Evolutionary conservation across 1,140 invertebrate genomes (phyloP).

Genomic region (Cotesia typhae): DNA sequence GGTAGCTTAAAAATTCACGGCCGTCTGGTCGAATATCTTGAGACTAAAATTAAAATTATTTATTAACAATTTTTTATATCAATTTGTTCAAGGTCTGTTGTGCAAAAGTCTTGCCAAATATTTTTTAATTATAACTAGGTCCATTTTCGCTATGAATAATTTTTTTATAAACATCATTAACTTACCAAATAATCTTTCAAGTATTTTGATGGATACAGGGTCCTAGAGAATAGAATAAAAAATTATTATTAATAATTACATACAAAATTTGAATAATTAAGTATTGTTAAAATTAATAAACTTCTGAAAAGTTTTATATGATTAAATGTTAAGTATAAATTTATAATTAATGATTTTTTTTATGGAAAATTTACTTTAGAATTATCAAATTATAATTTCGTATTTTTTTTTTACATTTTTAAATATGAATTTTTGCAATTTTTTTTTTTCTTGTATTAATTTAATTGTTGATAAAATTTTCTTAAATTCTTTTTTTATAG

Average conservation of each 20-base stretch:
- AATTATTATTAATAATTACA: background rate
- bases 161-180: constrained; percentile 24
- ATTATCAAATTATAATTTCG: too few species aligned
- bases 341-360: background rate
- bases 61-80: background rate
- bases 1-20: constrained; percentile 70
- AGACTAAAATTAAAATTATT: constrained; percentile 50
- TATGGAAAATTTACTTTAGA: too few species aligned
- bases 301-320: too few species aligned
- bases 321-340: background rate
- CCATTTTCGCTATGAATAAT: too few species aligned
- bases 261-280: background rate
- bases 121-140: too few species aligned
- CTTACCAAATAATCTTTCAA: constrained; percentile 70
- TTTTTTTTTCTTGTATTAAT: too few species aligned
- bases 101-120: too few species aligned
- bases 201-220: constrained; percentile 72
- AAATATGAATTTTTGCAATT: too few species aligned
- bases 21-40: constrained; percentile 73
- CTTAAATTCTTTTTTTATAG: background rate
- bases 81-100: too few species aligned
- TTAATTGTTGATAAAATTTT: too few species aligned
- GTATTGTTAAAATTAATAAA: too few species aligned
- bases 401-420: too few species aligned
- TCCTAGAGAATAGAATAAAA: constrained; percentile 61